Evolutionary conservation across 2,113 vertebrate genomes (phyloP).

Genomic region (Camarhynchus parvulus): DNA sequence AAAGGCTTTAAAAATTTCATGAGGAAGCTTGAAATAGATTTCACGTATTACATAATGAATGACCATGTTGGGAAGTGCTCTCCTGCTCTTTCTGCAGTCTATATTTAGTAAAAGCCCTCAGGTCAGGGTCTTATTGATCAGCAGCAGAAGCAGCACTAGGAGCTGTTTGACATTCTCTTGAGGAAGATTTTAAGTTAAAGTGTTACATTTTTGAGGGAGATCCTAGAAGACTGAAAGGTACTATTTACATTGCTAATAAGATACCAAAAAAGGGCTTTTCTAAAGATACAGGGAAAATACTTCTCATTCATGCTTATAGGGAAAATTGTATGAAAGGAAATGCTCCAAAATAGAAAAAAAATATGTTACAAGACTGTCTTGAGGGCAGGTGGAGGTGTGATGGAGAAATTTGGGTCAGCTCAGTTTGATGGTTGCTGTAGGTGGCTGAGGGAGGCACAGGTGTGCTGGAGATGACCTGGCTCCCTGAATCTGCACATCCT

Average conservation of each 20-base stretch:
- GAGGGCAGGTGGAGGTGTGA: background rate
- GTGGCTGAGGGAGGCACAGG: background rate
- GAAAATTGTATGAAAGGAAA: background rate
- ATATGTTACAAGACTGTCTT: background rate
- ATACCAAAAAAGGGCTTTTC: background rate
- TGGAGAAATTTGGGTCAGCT: background rate
- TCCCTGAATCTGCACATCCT: background rate
- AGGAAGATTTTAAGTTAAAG: background rate
- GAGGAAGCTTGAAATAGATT: constrained; percentile 71
- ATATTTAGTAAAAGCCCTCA: constrained; percentile 67
- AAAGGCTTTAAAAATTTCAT: constrained; percentile 71
- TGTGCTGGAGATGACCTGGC: background rate
- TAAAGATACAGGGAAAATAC: background rate
- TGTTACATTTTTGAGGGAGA: background rate
- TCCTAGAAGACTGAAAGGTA: background rate
- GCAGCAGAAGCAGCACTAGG: background rate
- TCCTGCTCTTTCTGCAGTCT: constrained; percentile 60
- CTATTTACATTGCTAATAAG: constrained; percentile 19
- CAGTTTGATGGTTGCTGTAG: fast-evolving
- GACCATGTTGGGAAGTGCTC: constrained; percentile 53
- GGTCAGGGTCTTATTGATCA: constrained; percentile 62
- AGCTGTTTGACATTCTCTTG: constrained; percentile 12
- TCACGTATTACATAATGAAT: constrained; percentile 70
- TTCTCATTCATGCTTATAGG: background rate
- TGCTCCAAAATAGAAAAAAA: background rate